Conservation (phyloP, 2,888 invertebrate species). For the Acrobasis consociella region DNA sequence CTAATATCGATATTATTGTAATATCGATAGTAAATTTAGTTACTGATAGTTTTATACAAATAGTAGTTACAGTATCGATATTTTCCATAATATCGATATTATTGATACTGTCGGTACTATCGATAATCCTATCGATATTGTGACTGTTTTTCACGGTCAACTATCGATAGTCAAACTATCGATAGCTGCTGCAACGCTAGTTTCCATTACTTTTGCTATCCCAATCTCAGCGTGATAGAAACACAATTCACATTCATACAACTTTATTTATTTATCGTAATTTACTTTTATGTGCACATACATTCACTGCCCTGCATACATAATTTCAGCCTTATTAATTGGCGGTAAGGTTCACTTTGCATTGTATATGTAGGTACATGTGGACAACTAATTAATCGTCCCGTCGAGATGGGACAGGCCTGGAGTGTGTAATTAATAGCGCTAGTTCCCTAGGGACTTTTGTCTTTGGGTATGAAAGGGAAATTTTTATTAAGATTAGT, state of each 20-base stretch:
- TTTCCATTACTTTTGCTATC: not conserved
- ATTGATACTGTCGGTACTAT: no score
- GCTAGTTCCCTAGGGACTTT: conserved; percentile 7
- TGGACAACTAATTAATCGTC: conserved; percentile 38
- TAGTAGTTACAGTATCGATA: no score
- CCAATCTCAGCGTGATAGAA: not conserved
- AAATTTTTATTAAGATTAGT: not conserved
- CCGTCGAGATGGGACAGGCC: conserved; percentile 36
- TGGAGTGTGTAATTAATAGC: conserved; percentile 39
- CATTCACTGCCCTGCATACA: not conserved
- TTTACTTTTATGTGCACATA: not conserved
- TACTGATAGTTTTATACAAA: no score
- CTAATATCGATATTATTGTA: no score
- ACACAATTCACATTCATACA: not conserved
- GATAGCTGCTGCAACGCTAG: no score
- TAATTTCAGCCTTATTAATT: not conserved
- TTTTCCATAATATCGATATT: no score
- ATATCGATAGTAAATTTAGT: no score
- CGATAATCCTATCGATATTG: no score
- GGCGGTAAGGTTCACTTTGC: not conserved
- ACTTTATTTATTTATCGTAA: not conserved
- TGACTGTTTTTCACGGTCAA: no score
- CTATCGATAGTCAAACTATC: no score
- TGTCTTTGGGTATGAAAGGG: not conserved
- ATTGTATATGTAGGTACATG: not conserved